Conservation (phyloP, 2,113 vertebrate species). For the Brachyhypopomus occidentalis region DNA sequence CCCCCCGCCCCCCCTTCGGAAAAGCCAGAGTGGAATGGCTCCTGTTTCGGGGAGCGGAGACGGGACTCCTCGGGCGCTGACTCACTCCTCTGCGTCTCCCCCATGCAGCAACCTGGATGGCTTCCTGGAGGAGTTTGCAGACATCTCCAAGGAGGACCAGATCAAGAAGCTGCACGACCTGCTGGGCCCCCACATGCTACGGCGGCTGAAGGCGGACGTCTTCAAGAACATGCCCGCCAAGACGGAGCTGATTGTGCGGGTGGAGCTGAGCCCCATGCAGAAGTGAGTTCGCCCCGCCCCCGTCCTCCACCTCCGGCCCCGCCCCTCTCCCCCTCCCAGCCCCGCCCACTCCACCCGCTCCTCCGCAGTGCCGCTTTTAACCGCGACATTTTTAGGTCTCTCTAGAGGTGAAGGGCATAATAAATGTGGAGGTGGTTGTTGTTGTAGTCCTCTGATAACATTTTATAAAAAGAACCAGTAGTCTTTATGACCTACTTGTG, state of each 20-base stretch:
- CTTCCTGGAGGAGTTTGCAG: constrained; percentile 97
- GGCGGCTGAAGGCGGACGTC: constrained; percentile 92
- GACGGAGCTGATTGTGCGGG: constrained; percentile 93
- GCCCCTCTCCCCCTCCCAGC: no score
- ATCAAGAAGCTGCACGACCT: constrained; percentile 98
- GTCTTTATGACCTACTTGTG: neutral
- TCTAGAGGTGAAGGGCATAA: neutral
- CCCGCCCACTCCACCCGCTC: no score
- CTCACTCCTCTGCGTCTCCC: no score
- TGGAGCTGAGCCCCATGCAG: constrained; percentile 99
- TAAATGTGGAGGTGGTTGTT: neutral
- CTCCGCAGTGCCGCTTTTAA: neutral
- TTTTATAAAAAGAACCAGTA: neutral
- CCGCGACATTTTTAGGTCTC: neutral
- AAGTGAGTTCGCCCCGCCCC: constrained; percentile 77
- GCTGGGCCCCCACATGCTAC: constrained; percentile 95
- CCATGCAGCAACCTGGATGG: constrained; percentile 92
- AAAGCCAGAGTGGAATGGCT: no score
- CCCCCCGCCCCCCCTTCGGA: neutral
- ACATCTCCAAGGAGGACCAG: constrained; percentile 99
- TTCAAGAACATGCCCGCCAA: constrained; percentile 99
- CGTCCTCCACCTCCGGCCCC: no score
- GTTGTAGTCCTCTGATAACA: neutral
- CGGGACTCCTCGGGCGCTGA: no score
- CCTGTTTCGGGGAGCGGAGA: no score